Evolutionary conservation across 2,113 vertebrate species (phyloP).

Genomic region (Pedetes capensis): DNA sequence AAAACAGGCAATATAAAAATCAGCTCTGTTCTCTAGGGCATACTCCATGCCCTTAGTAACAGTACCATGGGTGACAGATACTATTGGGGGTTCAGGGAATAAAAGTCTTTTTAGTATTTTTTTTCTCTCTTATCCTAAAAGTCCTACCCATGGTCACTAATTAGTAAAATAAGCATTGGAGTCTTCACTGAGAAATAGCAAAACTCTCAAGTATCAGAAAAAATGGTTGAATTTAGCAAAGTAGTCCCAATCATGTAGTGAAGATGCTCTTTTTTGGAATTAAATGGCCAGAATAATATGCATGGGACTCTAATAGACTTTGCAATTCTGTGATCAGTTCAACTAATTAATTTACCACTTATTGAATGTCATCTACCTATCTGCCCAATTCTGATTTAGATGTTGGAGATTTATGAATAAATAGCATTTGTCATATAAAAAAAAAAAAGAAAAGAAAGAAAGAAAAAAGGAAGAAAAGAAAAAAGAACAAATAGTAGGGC

Average conservation of each 20-base stretch:
- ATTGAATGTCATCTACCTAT: not conserved
- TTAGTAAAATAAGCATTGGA: not conserved
- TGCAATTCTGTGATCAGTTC: not conserved
- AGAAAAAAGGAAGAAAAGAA: too few relatives aligned
- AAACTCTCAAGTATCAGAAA: conserved; percentile 13
- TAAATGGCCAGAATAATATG: not conserved
- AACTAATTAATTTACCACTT: not conserved
- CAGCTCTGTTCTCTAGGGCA: not conserved
- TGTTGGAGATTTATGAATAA: not conserved
- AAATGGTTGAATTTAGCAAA: not conserved
- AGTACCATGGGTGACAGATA: not conserved
- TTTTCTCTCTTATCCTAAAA: not conserved
- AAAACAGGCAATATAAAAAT: not conserved
- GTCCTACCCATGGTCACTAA: not conserved
- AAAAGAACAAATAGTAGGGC: too few relatives aligned
- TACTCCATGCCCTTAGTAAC: not conserved
- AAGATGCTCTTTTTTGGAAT: not conserved
- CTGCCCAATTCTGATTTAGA: not conserved
- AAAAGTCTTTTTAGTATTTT: not conserved
- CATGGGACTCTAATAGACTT: not conserved
- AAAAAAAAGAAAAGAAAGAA: too few relatives aligned
- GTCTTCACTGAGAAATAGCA: not conserved
- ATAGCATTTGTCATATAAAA: too few relatives aligned
- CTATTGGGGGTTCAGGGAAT: not conserved
- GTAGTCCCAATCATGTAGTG: not conserved